phyloP scores from a whole-genome alignment of 2,113 vertebrate genomes.

The Aphelocoma coerulescens region DNA sequence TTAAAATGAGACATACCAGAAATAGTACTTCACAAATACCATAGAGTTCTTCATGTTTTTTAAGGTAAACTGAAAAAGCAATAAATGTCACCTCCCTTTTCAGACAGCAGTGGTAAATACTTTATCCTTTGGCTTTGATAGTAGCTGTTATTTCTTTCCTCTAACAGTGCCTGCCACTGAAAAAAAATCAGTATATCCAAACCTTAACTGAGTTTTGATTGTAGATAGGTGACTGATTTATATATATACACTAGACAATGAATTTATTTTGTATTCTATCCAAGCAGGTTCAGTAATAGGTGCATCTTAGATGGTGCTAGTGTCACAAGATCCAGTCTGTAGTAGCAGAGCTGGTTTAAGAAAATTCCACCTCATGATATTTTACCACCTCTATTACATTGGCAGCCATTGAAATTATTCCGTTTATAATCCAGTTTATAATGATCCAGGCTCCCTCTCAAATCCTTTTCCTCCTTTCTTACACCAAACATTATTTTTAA shows the following conservation, averaged over 20 bases:
- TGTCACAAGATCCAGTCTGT: neutral
- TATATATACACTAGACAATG: neutral
- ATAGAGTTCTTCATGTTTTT: neutral
- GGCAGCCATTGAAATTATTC: neutral
- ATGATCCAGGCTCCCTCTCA: neutral
- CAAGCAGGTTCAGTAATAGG: fast-evolving
- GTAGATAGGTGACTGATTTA: neutral
- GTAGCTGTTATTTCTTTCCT: neutral
- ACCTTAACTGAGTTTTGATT: neutral
- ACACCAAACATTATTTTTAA: neutral
- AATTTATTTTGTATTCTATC: neutral
- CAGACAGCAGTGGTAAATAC: neutral
- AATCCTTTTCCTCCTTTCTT: neutral
- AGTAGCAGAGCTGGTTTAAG: neutral
- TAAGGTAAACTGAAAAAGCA: neutral
- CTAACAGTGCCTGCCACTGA: neutral
- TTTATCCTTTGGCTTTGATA: neutral
- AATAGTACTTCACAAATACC: neutral
- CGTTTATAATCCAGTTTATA: neutral
- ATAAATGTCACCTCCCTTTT: neutral
- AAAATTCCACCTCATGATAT: neutral
- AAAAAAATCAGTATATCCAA: neutral
- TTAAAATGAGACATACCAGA: neutral
- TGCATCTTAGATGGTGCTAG: neutral
- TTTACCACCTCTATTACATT: neutral